Evolutionary conservation across 2,888 invertebrate species (phyloP).

Genomic region (Amphiduros pacificus): DNA sequence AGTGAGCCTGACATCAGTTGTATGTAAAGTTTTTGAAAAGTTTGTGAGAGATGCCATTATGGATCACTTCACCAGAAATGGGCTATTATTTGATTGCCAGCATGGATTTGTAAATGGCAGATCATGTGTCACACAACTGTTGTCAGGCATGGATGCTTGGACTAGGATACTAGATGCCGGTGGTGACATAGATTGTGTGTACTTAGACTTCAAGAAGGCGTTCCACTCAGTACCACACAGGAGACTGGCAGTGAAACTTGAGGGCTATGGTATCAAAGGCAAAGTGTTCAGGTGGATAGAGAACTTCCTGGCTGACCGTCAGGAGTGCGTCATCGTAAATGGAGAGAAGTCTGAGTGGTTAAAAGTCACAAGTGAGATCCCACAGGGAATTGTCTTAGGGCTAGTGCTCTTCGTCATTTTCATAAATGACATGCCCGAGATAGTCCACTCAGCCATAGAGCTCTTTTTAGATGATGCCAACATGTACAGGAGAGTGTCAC

Average conservation of each 20-base stretch:
- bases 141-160: background rate
- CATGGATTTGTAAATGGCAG: background rate
- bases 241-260: background rate
- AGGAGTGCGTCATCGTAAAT: background rate
- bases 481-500: conserved; percentile 57
- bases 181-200: background rate
- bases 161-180: background rate
- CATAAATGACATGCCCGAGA: background rate
- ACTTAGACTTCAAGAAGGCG: background rate
- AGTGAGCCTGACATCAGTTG: background rate
- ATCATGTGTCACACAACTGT: background rate
- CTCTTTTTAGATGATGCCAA: conserved; percentile 14
- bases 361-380: background rate
- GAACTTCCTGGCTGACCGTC: background rate
- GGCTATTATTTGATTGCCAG: background rate
- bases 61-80: background rate
- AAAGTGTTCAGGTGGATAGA: background rate
- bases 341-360: background rate
- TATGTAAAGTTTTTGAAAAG: background rate
- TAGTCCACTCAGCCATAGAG: background rate
- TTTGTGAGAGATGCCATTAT: background rate
- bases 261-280: background rate
- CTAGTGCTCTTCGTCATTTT: background rate
- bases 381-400: background rate
- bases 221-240: background rate